These are phyloP conservation scores for Hiodon alosoides DNA, from an alignment of 2,113 vertebrate genomes.

Conservation along the genomic window DNA sequence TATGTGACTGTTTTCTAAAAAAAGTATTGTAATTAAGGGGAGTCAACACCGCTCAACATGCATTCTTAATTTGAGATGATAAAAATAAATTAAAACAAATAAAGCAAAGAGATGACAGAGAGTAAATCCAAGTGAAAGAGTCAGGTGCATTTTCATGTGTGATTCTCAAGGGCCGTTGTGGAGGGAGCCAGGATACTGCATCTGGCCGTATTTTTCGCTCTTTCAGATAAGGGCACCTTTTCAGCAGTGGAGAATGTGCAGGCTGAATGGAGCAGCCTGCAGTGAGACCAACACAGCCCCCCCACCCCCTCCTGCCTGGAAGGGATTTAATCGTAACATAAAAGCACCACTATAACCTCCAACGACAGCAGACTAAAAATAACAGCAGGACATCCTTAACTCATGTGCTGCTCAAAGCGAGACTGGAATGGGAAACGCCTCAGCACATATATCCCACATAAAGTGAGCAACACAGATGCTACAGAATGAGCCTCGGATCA, in stretches of 20 bases:
- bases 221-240: conserved; percentile 48
- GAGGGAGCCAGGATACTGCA: not conserved
- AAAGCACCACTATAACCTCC: conserved; percentile 28
- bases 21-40: too few relatives aligned
- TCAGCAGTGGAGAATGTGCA: conserved; percentile 29
- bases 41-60: too few relatives aligned
- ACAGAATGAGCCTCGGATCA: not conserved
- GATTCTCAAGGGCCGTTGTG: not conserved
- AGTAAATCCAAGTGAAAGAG: not conserved
- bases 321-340: conserved; percentile 31
- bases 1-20: too few relatives aligned
- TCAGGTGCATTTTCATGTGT: not conserved
- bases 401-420: not conserved
- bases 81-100: too few relatives aligned
- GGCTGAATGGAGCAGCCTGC: conserved; percentile 28
- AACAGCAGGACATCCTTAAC: conserved; percentile 28
- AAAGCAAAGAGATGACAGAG: not conserved
- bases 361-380: conserved; percentile 41
- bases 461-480: not conserved
- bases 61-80: too few relatives aligned
- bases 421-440: not conserved
- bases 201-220: conserved; percentile 25
- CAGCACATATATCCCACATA: not conserved
- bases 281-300: conserved; percentile 27
- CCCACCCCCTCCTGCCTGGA: conserved; percentile 4